A percentile compares a stretch with the other conserved stretches of the same genome.
phyloP scores from a whole-genome alignment of 2,888 invertebrate genomes.

The Mystacides longicornis region DNA sequence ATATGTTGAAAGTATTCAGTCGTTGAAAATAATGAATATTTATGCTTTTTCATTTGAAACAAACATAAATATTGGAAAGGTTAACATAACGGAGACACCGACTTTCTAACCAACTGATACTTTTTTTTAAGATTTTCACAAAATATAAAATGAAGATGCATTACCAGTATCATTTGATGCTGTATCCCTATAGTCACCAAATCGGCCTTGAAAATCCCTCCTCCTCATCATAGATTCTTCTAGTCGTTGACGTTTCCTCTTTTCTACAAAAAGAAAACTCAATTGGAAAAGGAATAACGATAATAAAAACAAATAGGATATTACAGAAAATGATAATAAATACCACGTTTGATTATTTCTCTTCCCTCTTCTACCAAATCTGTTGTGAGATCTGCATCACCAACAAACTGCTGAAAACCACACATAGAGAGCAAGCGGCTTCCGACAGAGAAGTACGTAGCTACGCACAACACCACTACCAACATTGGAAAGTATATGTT shows the following conservation, averaged over 20 bases:
- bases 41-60: no score
- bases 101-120: no score
- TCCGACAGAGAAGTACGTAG: conserved; percentile 91
- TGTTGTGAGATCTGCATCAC: conserved; percentile 87
- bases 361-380: conserved; percentile 92
- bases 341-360: conserved; percentile 84
- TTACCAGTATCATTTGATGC: conserved; percentile 28
- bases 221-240: conserved; percentile 74
- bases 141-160: not conserved
- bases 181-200: conserved; percentile 42
- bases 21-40: no score
- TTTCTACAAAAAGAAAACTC: conserved; percentile 46
- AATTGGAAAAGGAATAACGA: not conserved
- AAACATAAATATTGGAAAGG: no score
- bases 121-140: not conserved
- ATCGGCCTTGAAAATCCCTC: conserved; percentile 64
- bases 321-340: conserved; percentile 3
- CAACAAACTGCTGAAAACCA: conserved; percentile 96
- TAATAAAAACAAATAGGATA: not conserved
- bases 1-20: no score
- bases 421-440: conserved; percentile 81
- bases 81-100: no score
- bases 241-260: conserved; percentile 69
- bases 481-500: conserved; percentile 99
- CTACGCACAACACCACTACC: conserved; percentile 81